A percentile compares a stretch with the other conserved stretches of the same genome.
These are phyloP conservation scores for Drosophila fuyamai DNA, from an alignment of 1,140 invertebrate genomes.

Conservation along the genomic window DNA sequence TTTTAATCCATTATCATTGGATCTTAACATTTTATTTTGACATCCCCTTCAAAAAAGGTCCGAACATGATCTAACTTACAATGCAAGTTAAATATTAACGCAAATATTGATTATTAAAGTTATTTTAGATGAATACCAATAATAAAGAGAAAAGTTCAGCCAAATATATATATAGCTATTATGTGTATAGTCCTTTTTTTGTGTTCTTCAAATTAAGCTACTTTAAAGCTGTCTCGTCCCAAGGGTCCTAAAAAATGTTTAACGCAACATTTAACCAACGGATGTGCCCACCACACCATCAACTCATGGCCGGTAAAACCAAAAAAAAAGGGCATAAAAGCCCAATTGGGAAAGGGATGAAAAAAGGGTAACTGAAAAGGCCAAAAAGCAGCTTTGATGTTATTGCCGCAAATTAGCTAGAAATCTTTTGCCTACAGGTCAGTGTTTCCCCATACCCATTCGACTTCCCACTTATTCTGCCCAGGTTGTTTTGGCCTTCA, in stretches of 20 bases:
- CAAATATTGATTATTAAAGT: too few relatives aligned
- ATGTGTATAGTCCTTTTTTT: too few relatives aligned
- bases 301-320: constrained; percentile 1
- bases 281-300: constrained; percentile 38
- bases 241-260: constrained; percentile 44
- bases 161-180: too few relatives aligned
- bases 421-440: constrained; percentile 73
- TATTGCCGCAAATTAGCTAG: constrained; percentile 82
- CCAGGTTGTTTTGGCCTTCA: constrained; percentile 27
- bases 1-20: too few relatives aligned
- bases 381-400: constrained; percentile 75
- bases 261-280: constrained; percentile 73
- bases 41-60: too few relatives aligned
- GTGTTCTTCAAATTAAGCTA: constrained; percentile 2
- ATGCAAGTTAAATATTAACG: too few relatives aligned
- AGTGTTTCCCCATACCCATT: constrained; percentile 28
- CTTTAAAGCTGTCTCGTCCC: constrained; percentile 31
- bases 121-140: too few relatives aligned
- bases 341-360: constrained; percentile 55
- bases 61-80: too few relatives aligned
- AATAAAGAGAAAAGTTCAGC: too few relatives aligned
- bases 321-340: constrained; percentile 46
- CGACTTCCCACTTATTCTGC: constrained; percentile 50
- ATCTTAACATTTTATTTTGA: too few relatives aligned
- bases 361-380: constrained; percentile 70